Evolutionary conservation across 2,797 vertebrate genomes (phyloP), one percentile per base, ranked within the genome.

Genomic region (Sitta carolinensis): DNA sequence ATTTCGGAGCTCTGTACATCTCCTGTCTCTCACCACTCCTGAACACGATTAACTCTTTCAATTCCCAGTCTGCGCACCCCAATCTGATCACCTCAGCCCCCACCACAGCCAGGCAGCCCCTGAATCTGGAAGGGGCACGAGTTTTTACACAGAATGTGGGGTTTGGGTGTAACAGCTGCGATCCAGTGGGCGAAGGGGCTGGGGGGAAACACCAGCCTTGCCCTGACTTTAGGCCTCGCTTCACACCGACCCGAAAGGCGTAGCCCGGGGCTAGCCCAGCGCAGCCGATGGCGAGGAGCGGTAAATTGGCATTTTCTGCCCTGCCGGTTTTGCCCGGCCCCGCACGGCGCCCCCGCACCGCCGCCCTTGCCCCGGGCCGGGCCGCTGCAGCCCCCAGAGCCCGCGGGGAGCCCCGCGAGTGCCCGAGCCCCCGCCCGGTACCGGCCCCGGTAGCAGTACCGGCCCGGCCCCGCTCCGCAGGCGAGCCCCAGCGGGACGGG

Each of bases 121-220:
- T 0, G 2, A 4, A 7, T 3, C 0, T 3, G 75, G 23, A 50
- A 34, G 26, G 27, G 27, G 10, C 16, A 2, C 0, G 10, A 32
- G 23, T 2, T 6, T 12, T 7, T 2, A 4, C 9, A 1, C 25
- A 5, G 2, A 8, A 2, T 2, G 17, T 0, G 23, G 27, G 32
- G 3, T 9, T 32, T 34, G n/a, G 57, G 18, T 2, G 32, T 0
- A 67, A 16, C 14, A 26, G 40, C 73, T 2, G 66, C 4, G 7
- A 12, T 7, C 34, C 29, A 29, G 42, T 0, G 54, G 25, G 14
- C 7, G 10, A 5, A 6, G 26, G 7, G 25, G 0, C 3, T 38
- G 34, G 43, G 69, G 34, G 32, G 0, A 22, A 36, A 21, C 8
- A 4, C 5, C 7, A 9, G 57, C 50, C 54, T 4, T 5, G n/a